Evolutionary conservation across 2,113 vertebrate genomes (phyloP), one percentile per base, ranked within the genome.

Genomic region (Micronycteris hirsuta): DNA sequence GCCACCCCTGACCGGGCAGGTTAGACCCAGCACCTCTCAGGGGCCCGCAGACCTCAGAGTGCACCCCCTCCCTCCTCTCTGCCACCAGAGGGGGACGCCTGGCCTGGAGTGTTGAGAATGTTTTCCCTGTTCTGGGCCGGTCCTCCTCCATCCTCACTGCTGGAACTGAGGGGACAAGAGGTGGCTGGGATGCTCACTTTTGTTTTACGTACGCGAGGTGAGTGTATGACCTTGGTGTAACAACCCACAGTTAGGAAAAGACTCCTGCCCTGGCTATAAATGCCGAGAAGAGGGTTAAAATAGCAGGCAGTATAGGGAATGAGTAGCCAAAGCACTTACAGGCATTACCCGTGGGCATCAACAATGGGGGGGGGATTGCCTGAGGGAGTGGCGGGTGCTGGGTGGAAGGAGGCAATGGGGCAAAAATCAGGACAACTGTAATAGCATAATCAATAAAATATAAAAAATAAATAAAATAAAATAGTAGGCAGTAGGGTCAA

Each of bases 1-100:
- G 15, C 52, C 11, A 52, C 33, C 15, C 3, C 10, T 6, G 56
- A 52, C 2, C 0, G 0, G 9, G 22, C 17, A 52, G 14, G 31
- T 41, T 16, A 80, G n/a, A 84, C 11, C 9, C 15, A 8, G 9
- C 41, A 3, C 38, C 24, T 71, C 20, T 56, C 3, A n/a, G 74
- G 41, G 24, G 31, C 13, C 11, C 45, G 14, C 13, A 52, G 77
- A 43, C 28, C 47, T 28, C 61, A 65, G 38, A 67, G 61, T 16
- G n/a, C 38, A 4, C 20, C 77, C 12, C 38, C 76, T 58, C 65
- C 63, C 47, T 43, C 49, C 31, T 74, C 24, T 82, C 74, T 71
- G 86, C 24, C 58, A 4, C 33, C 31, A 13, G 4, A 1, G 14
- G 10, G 31, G 20, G 2, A 78, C 1, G 5, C 8, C 33, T 19